Conservation (phyloP, 2,797 vertebrate species). For the Melanotaenia trifasciata region DNA sequence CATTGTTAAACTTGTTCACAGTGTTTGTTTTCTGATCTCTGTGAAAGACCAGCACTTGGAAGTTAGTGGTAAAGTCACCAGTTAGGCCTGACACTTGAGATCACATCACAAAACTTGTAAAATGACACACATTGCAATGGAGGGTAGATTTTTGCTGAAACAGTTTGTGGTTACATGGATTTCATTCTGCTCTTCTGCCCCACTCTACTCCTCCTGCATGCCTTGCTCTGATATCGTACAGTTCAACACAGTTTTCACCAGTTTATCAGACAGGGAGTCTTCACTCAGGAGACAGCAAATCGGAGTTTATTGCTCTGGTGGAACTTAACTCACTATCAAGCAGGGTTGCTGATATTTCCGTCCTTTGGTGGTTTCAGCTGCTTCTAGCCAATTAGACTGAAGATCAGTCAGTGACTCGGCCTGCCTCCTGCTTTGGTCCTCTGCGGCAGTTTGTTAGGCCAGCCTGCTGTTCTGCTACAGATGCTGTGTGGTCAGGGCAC, state of each 20-base stretch:
- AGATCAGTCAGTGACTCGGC: conserved; percentile 74
- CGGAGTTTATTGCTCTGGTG: conserved; percentile 56
- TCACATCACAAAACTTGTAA: neutral
- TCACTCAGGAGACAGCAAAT: conserved; percentile 57
- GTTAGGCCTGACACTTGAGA: neutral
- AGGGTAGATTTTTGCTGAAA: neutral
- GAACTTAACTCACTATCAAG: conserved; percentile 63
- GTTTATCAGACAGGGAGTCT: conserved; percentile 57
- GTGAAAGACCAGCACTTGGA: neutral
- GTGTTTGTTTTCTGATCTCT: too few relatives aligned
- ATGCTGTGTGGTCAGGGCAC: conserved; percentile 57
- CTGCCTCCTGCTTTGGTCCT: conserved; percentile 60
- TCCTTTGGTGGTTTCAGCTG: conserved; percentile 59
- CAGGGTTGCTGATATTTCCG: conserved; percentile 65
- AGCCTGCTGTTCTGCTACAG: conserved; percentile 70
- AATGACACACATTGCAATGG: conserved; percentile 2
- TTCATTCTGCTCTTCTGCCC: conserved; percentile 18
- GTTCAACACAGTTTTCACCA: conserved; percentile 44
- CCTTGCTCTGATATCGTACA: conserved; percentile 34
- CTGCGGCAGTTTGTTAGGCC: conserved; percentile 66
- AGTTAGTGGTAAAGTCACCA: conserved; percentile 1
- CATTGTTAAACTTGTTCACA: too few relatives aligned
- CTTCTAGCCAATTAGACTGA: conserved; percentile 72
- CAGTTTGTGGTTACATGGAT: neutral
- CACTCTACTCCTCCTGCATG: conserved; percentile 16